Evolutionary conservation across 2,113 vertebrate genomes (phyloP).

Genomic region (Arothron firmamentum): DNA sequence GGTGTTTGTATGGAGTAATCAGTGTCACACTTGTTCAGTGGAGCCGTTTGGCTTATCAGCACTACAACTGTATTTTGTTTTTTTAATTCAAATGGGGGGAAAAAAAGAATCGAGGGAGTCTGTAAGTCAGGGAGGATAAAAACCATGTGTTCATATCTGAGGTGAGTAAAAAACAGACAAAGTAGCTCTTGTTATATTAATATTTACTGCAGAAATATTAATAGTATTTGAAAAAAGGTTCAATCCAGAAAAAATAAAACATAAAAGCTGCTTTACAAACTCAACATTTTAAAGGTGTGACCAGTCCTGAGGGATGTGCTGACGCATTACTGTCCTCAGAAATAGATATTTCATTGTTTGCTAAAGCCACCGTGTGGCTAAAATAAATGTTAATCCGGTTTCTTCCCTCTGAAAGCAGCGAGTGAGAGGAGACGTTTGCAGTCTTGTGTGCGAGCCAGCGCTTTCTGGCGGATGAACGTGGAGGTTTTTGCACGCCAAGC

Average conservation of each 20-base stretch:
- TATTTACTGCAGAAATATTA: constrained; percentile 9
- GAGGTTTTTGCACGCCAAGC: constrained; percentile 70
- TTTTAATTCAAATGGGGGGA: background rate
- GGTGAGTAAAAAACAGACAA: background rate
- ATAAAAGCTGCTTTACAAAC: no score
- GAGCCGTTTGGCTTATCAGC: constrained; percentile 8
- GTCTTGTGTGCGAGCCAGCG: constrained; percentile 65
- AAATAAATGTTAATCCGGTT: constrained; percentile 58
- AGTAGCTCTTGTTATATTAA: constrained; percentile 24
- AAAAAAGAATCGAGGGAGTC: background rate
- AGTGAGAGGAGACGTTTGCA: constrained; percentile 66
- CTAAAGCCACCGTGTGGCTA: constrained; percentile 17
- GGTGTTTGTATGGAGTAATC: constrained; percentile 16
- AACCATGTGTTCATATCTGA: constrained; percentile 1
- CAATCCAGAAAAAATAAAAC: no score
- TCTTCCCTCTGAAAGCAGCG: constrained; percentile 28
- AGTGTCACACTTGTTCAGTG: constrained; percentile 4
- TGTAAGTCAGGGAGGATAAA: background rate
- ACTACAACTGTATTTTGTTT: constrained; percentile 9
- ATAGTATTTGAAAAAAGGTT: no score
- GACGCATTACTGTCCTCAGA: no score
- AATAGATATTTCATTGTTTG: no score
- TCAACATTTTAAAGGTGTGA: no score
- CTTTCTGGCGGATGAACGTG: constrained; percentile 68
- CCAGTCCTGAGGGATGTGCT: no score